Evolutionary conservation across 92 coral and sea anemone genomes (phyloP), one percentile per base, ranked within the genome.

Genomic region (Scolanthus callimorphus): DNA sequence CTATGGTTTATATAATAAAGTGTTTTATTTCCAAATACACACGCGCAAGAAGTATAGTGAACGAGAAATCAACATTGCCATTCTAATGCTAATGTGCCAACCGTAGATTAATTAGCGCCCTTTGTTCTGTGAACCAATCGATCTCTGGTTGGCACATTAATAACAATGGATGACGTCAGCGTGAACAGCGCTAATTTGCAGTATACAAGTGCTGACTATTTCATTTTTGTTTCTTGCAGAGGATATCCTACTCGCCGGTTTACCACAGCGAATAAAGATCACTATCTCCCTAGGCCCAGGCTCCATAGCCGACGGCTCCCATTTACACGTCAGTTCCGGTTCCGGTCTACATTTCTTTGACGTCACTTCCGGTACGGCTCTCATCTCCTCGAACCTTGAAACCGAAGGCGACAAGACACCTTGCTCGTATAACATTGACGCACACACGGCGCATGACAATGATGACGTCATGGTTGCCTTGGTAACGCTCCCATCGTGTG

Each of bases 251-350:
- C 69, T 92, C 3, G 68, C 85, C 9, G 98, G 98, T 23, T 78
- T 84, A 8, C 68, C 86, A 0, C 91, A 92, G 53, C 72, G 65
- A 10, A 70, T 92, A 30, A 72, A 71, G 2, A 57, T 88, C 3
- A 51, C 89, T 31, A 73, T 92, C 27, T 84, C 90, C 4, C 83
- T 85, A 17, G 98, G 95, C 4, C 96, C 98, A 3, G 98, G 92
- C 0, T 82, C 98, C 29, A 84, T 92, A 17, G 92, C 85, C n/a
- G 73, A 74, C 25, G 82, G 75, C 27, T 80, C 98, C 2, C 67
- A 73, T 19, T 60, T 92, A 21, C 82, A 92, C 67, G 59, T 92
- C 64, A 59, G 81, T 45, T 84, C 96, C 17, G 80, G 39, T 13
- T 81, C 78, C 10, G 80, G 96, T 0, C 68, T 92, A 13, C 48